Base-by-base conservation (phyloP, 2,888 invertebrate genomes). In the Thecocarcelia acutangulata region DNA sequence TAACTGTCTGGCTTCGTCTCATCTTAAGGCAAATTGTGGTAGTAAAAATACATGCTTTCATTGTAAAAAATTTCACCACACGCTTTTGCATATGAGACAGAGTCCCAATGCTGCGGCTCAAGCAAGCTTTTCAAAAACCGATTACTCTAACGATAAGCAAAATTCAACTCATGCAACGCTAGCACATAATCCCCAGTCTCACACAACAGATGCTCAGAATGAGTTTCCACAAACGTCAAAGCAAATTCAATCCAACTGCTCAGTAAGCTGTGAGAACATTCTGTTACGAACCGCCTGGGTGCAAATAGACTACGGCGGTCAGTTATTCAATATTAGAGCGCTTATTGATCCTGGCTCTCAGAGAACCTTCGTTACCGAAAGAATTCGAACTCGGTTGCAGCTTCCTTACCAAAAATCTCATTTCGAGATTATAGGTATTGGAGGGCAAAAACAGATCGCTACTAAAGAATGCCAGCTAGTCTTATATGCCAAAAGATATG, bases 261-360 rank as follows among this genome's bases (percentile, higher is more conserved):
- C 42, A 2, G 24, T 24, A 2, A 42, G 24, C 2, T 24, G 28
- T 4, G 66, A 68, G 1, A 68, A 52, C 2, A 28, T 68, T 54
- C 6, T 28, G 6, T 28, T 28, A 28, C 28, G 64, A 0, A 64
- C 64, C 9, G 33, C 64, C 6, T 13, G 52, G 42, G 13, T 68
- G 15, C 54, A 59, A 59, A 72, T 72, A 12, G 59, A 72, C 19
- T 11, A 42, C 17, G 21, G 15, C 15, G 50, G 70, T 8, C 24
- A 72, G 9, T 11, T 72, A 3, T 59, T 59, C 21, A 72, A 40
- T 1, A 12, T 72, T 12, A 21, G 70, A 50, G 50, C 59, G 3
- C 13, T 59, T 17, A 59, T 72, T 17, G 70, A 72, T 50, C 50
- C 70, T 8, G 70, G 59, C 9, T 70, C 58, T 40, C 58, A 70